A percentile compares a stretch with the other conserved stretches of the same genome.
Evolutionary conservation across 2,113 vertebrate species (phyloP).

Genomic region (Corydoras maculifer): DNA sequence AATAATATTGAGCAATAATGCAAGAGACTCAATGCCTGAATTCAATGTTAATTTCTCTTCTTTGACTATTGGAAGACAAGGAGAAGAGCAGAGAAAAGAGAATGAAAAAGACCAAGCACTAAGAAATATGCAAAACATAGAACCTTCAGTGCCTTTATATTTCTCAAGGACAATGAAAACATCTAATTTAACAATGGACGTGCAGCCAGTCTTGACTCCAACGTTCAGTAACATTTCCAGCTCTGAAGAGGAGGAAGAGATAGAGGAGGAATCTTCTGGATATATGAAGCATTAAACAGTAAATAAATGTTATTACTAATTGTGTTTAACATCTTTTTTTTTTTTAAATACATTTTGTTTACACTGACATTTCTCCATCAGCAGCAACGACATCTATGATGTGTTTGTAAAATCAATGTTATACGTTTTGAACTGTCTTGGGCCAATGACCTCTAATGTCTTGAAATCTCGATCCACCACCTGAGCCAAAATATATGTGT

Average conservation of each 20-base stretch:
- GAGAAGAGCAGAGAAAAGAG: neutral
- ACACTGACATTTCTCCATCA: no score
- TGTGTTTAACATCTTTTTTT: no score
- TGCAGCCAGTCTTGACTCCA: neutral
- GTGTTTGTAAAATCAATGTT: no score
- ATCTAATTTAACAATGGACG: neutral
- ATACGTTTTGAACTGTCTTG: no score
- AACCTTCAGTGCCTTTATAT: neutral
- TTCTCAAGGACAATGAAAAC: neutral
- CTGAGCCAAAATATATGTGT: no score
- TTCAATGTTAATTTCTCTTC: neutral
- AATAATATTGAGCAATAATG: neutral
- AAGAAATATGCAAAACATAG: neutral
- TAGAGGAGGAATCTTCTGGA: constrained; percentile 15
- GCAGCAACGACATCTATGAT: no score
- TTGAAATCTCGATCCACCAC: no score
- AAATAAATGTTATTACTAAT: no score
- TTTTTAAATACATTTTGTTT: neutral
- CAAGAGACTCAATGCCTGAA: neutral
- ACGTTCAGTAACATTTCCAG: neutral
- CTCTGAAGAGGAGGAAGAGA: constrained; percentile 2
- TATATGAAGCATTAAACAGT: constrained; percentile 15
- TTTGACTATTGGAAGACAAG: neutral
- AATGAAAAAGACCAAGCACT: neutral
- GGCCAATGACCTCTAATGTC: no score